phyloP scores from a whole-genome alignment of 2,113 vertebrate genomes.

The Pseudopipra pipra region DNA sequence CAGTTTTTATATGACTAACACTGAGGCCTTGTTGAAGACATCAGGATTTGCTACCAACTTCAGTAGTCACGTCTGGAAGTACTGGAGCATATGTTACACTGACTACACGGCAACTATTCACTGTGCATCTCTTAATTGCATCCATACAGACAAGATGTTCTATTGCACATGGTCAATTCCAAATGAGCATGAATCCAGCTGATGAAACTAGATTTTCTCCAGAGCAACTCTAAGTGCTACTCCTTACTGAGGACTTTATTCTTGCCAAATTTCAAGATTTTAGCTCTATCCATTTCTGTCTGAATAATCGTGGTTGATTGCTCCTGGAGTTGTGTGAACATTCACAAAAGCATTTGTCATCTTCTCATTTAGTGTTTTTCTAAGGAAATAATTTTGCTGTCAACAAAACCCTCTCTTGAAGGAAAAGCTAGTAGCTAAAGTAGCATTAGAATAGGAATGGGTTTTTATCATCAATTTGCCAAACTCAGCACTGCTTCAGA shows the following conservation, averaged over 20 bases:
- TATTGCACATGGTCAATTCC: slow-evolving; percentile 45
- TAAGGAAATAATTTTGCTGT: slow-evolving; percentile 53
- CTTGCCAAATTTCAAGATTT: slow-evolving; percentile 24
- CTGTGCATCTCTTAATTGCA: slow-evolving; percentile 55
- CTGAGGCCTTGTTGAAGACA: slow-evolving; percentile 19
- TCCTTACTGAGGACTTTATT: background rate
- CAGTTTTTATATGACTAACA: background rate
- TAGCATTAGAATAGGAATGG: background rate
- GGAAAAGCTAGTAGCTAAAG: slow-evolving; percentile 28
- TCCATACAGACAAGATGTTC: slow-evolving; percentile 42
- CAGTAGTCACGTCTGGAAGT: slow-evolving; percentile 34
- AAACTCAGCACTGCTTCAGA: slow-evolving; percentile 14
- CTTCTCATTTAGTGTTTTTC: slow-evolving; percentile 34
- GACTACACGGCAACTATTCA: slow-evolving; percentile 45
- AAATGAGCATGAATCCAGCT: background rate
- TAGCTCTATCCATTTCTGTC: background rate
- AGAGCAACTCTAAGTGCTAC: background rate
- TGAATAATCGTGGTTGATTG: background rate
- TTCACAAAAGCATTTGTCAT: slow-evolving; percentile 50
- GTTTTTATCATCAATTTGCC: background rate
- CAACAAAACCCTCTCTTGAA: slow-evolving; percentile 32
- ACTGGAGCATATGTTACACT: slow-evolving; percentile 35
- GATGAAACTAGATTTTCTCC: slow-evolving; percentile 4
- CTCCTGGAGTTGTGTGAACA: slow-evolving; percentile 34
- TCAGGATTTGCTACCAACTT: slow-evolving; percentile 34